Evolutionary conservation across 2,888 invertebrate species (phyloP).

Genomic region (Tuberolachnus salignus): DNA sequence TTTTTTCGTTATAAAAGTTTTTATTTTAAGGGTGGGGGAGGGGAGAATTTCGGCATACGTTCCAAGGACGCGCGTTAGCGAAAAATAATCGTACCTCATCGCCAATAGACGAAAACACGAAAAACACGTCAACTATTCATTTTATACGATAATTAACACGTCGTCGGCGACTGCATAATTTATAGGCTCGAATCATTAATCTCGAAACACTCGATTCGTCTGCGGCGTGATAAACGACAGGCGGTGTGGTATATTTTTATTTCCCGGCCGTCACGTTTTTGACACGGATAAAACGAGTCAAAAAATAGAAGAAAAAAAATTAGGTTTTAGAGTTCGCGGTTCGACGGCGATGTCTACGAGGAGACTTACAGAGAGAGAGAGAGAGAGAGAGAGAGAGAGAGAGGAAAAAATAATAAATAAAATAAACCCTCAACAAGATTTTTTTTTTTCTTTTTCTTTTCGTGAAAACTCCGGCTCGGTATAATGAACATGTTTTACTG

Average conservation of each 20-base stretch:
- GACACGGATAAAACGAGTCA: constrained; percentile 15
- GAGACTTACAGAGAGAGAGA: too few relatives aligned
- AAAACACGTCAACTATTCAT: too few relatives aligned
- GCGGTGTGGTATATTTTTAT: neutral
- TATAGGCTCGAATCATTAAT: constrained; percentile 21
- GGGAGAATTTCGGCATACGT: neutral
- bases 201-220: neutral
- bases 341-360: too few relatives aligned
- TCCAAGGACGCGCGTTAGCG: neutral
- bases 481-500: neutral
- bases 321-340: too few relatives aligned
- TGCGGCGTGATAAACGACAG: too few relatives aligned
- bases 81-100: neutral
- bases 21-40: too few relatives aligned
- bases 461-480: neutral
- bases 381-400: too few relatives aligned
- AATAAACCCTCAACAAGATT: too few relatives aligned
- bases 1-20: too few relatives aligned
- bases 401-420: too few relatives aligned
- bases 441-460: too few relatives aligned
- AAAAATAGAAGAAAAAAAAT: neutral
- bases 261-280: neutral
- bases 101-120: neutral
- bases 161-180: constrained; percentile 7
- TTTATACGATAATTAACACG: constrained; percentile 14